A percentile compares a stretch with the other conserved stretches of the same genome.
Conservation (phyloP, 2,113 vertebrate species). For the Psophia crepitans region DNA sequence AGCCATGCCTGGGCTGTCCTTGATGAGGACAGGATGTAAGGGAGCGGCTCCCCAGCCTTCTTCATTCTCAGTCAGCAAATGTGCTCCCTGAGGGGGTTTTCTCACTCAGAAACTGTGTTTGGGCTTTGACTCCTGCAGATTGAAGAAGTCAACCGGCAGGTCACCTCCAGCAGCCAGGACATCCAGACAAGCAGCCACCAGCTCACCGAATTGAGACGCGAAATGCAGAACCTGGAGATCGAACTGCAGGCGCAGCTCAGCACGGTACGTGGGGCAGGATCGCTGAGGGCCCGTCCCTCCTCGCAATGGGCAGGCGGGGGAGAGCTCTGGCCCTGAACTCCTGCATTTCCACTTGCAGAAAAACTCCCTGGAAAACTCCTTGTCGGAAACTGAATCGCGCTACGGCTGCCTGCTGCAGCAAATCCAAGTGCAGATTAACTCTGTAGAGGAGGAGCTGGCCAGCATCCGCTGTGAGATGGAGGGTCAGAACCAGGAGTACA, state of each 20-base stretch:
- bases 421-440: conserved; percentile 75
- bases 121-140: conserved; percentile 11
- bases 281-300: background rate
- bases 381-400: conserved; percentile 77
- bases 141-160: conserved; percentile 60
- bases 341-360: conserved; percentile 67
- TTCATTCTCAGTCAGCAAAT: background rate
- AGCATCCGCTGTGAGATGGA: conserved; percentile 74
- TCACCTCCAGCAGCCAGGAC: conserved; percentile 64
- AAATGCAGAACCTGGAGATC: conserved; percentile 67
- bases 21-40: fast-evolving
- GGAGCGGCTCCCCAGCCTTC: background rate
- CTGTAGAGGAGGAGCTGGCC: conserved; percentile 76
- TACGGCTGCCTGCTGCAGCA: conserved; percentile 73
- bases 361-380: conserved; percentile 76
- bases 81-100: background rate
- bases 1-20: background rate
- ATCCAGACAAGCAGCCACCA: conserved; percentile 61
- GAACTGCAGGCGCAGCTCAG: conserved; percentile 71
- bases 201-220: conserved; percentile 62
- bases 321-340: background rate
- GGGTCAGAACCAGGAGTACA: conserved; percentile 79
- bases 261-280: conserved; percentile 41
- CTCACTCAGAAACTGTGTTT: background rate
- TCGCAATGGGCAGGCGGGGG: fast-evolving